phyloP scores from a whole-genome alignment of 2,888 invertebrate genomes.

The Venustoraphidia nigricollis region DNA sequence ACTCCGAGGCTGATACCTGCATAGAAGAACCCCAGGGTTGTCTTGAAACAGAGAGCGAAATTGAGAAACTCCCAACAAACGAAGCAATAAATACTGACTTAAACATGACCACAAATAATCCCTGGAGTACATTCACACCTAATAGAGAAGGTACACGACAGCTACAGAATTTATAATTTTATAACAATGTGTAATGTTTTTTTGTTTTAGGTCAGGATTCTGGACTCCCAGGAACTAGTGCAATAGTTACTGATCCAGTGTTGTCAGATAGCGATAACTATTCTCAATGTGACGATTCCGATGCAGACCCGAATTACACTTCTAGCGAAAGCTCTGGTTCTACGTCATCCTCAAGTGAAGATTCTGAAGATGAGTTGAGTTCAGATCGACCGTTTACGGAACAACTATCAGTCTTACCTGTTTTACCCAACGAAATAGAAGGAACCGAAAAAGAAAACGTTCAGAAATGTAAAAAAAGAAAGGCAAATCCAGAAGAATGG shows the following conservation, averaged over 20 bases:
- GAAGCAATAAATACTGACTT: too few species aligned
- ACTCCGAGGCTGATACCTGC: too few species aligned
- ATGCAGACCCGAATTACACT: slow-evolving; percentile 6
- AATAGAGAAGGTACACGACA: too few species aligned
- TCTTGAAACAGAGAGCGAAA: too few species aligned
- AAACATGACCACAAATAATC: too few species aligned
- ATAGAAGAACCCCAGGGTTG: too few species aligned
- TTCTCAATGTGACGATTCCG: slow-evolving; percentile 5
- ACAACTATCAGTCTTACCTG: not conserved
- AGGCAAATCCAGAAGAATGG: slow-evolving; percentile 5
- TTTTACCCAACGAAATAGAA: slow-evolving; percentile 4
- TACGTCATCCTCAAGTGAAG: slow-evolving; percentile 3
- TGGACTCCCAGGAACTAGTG: slow-evolving; percentile 1
- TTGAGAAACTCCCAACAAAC: too few species aligned
- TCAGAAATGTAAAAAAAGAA: slow-evolving; percentile 8
- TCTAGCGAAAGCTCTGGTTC: slow-evolving; percentile 5
- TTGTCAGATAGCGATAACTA: slow-evolving; percentile 1
- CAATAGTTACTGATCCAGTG: slow-evolving; percentile 2
- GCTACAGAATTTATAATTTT: slow-evolving; percentile 2
- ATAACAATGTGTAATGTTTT: too few species aligned
- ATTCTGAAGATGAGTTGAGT: not conserved
- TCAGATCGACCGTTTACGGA: not conserved
- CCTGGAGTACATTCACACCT: too few species aligned
- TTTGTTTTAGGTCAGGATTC: too few species aligned
- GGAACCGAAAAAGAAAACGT: slow-evolving; percentile 1